Base-by-base conservation (phyloP, 2,113 vertebrate species). In the Silurus asotus region DNA sequence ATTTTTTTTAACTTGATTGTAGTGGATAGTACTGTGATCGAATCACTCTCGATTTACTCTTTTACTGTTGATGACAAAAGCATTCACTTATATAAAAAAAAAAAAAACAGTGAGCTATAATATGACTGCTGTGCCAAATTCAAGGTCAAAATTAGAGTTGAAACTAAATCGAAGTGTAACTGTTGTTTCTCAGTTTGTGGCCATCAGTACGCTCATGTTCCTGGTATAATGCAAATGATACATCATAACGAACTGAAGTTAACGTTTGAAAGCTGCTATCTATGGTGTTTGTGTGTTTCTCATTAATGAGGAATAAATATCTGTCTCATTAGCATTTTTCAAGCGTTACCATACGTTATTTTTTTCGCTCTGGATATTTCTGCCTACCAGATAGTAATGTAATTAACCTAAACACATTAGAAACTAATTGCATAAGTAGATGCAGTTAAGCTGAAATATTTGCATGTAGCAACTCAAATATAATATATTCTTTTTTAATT, bases 301-400 rank as follows among this genome's bases (percentile, higher is more conserved):
- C 75, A 75, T 89, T 87, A 87, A 89, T 19, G 64, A 83, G 58
- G 74, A 80, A 89, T 78, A 85, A 83, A 87, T 89, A 87, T 89
- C 64, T 79, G 28, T 82, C 79, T 87, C 83, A 89, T 89, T 89
- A 85, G 88, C 88, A 87, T 89, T 87, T 87, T 62, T 25, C 74
- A 67, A 84, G 49, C 56, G 55, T 49, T 89, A 70, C 78, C 83
- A 80, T 87, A 83, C 56, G 28, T 59, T 14, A 67, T 61, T 77
- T 76, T 82, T 87, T 49, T 80, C 85, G 49, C 83, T 78, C 81
- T 81, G 86, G 75, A 81, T 86, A 81, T 69, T 85, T 86, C 86
- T 84, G 14, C 86, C 76, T 70, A 83, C 81, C 86, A 86, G 86
- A 88, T 85, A 88, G 86, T 88, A 83, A 89, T 76, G 88, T 72